Percentiles rank a stretch among this genome's conserved stretches.
Evolutionary conservation across 2,113 vertebrate genomes (phyloP).

Genomic region (Merops nubicus): DNA sequence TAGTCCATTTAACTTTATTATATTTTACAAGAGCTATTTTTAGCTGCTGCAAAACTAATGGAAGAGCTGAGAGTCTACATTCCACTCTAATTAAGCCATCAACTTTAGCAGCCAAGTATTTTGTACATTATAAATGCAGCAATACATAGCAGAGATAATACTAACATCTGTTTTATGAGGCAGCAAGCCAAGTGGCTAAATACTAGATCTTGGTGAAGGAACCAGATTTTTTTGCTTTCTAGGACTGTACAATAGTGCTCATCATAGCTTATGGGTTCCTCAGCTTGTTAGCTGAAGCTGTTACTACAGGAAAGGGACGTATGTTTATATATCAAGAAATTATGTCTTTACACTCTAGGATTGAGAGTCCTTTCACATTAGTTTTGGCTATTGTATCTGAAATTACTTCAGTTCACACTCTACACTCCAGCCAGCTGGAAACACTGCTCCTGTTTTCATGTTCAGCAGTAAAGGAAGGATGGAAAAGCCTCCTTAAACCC

Average conservation of each 20-base stretch:
- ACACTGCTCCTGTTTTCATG: not conserved
- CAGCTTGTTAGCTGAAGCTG: not conserved
- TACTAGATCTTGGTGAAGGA: not conserved
- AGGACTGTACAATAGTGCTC: not conserved
- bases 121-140: constrained; percentile 47
- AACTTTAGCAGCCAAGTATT: constrained; percentile 47
- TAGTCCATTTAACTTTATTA: constrained; percentile 13
- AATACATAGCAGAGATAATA: constrained; percentile 57
- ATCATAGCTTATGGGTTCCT: not conserved
- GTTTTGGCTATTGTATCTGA: not conserved
- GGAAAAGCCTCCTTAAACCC: not conserved
- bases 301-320: not conserved
- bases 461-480: not conserved
- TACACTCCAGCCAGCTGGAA: not conserved
- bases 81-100: constrained; percentile 63
- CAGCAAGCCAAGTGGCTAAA: constrained; percentile 41
- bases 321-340: not conserved
- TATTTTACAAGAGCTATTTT: constrained; percentile 49
- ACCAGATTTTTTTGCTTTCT: constrained; percentile 35
- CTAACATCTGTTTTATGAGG: constrained; percentile 57
- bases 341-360: not conserved
- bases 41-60: constrained; percentile 51
- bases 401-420: not conserved
- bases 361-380: not conserved
- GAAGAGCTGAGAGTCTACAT: constrained; percentile 51